Evolutionary conservation across 2,888 invertebrate genomes (phyloP), one percentile per base, ranked within the genome.

Genomic region (Drosophila meridionalis): DNA sequence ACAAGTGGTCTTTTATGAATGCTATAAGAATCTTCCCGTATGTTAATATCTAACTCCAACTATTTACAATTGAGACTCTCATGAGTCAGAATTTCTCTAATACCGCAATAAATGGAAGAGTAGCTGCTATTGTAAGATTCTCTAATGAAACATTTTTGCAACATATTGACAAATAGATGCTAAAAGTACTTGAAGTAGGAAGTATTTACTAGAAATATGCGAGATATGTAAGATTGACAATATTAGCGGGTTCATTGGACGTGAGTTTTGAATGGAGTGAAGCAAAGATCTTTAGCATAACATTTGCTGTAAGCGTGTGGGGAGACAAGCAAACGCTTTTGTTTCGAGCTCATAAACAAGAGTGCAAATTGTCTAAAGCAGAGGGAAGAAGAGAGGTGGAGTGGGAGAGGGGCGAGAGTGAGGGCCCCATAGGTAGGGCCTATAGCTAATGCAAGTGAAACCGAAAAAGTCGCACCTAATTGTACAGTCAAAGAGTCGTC

Each of bases 361-460:
- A 82, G 84, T 79, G 87, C 91, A 90, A 90, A 90, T 90, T 90
- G 88, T 90, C 77, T 66, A 40, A 47, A 32, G 45, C 9, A 11
- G 50, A 42, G 48, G 45, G 28, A 9, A 7, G 28, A 26, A 8
- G 26, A 7, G 20, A 9, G 20, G 20, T 20, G 20, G 45, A 2
- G 34, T 1, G 11, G 12, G 11, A 34, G n/a, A 32, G 9, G n/a
- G 64, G 9, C 12, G 64, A 32, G 32, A 5, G 52, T 36, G 14
- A n/a, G 6, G n/a, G 6, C n/a, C n/a, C 11, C 12, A 12, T 36
- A 8, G 67, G 47, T 14, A 14, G n/a, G 38, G 28, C 36, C 52
- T 52, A 36, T 32, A 32, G 42, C 20, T 9, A 34, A 30, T 30
- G 14, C 70, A 66, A 78, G 78, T 81, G 82, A 83, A 78, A 76